Evolutionary conservation across 1,140 invertebrate genomes (phyloP), one percentile per base, ranked within the genome.

Genomic region (Zaprionus davidi): DNA sequence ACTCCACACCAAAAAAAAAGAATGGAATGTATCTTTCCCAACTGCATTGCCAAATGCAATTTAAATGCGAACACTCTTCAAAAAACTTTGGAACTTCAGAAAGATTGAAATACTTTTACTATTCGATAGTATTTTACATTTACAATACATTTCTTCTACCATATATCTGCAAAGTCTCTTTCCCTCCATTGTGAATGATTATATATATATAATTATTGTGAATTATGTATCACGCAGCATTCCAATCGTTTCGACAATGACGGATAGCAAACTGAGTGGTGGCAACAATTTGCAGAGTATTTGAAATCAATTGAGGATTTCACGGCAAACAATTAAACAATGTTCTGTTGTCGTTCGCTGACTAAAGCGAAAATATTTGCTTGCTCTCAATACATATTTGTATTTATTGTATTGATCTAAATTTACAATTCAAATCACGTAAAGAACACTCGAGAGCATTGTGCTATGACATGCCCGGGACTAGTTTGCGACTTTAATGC

Each of bases 41-140:
- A 86, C 86, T 85, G 82, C 84, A 58, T 73, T 60, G 71, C 59
- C 76, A 86, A 87, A 87, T 86, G 83, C 82, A 87, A 86, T 87
- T 86, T 82, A 82, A 82, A 86, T 87, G 41, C 62, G 59, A 65
- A 60, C 41, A 60, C 4, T 44, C 12, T 17, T 44, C 26, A 62
- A 62, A 17, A 46, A 26, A 26, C 24, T 26, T 20, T 46, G 38
- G 20, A 26, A 17, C 57, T 65, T 58, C 59, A 53, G 87, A 78
- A 83, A 83, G 31, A 34, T 11, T 0, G 0, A 34, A 34, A 11
- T 34, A 34, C 9, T 34, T 34, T 34, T 34, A 9, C 31, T 11
- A 11, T 31, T 11, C 2, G 9, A 31, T 11, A 11, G 31, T 34
- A 34, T 34, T 34, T 34, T 34, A 34, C 31, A 34, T 34, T 34